These are phyloP conservation scores for Cheirogaleus major DNA, from an alignment of 2,797 vertebrate genomes.

Conservation along the genomic window DNA sequence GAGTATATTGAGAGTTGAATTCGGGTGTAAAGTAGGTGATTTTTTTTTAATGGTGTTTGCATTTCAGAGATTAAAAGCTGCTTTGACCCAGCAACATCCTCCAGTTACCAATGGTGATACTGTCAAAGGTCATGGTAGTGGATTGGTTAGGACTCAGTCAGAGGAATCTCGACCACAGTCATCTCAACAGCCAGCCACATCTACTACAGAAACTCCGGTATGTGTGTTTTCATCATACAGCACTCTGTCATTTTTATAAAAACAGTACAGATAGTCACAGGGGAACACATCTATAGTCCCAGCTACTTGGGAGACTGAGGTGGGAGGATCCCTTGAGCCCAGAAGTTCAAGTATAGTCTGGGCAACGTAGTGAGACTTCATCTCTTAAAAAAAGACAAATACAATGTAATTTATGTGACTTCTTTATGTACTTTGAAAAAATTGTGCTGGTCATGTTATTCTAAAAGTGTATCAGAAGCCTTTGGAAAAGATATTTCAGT, in stretches of 20 bases:
- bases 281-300: too few relatives aligned
- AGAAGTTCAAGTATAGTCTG: too few relatives aligned
- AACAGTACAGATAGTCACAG: background rate
- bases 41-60: slow-evolving; percentile 51
- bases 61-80: slow-evolving; percentile 93
- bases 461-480: background rate
- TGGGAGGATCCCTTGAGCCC: too few relatives aligned
- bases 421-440: slow-evolving; percentile 16
- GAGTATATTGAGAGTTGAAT: background rate
- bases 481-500: background rate
- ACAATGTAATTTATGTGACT: background rate
- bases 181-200: slow-evolving; percentile 97
- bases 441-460: slow-evolving; percentile 6
- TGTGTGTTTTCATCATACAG: slow-evolving; percentile 70
- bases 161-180: slow-evolving; percentile 93
- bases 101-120: slow-evolving; percentile 96
- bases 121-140: slow-evolving; percentile 91
- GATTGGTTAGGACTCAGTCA: slow-evolving; percentile 88
- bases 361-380: too few relatives aligned
- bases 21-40: background rate
- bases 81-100: slow-evolving; percentile 94
- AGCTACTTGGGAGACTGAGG: too few relatives aligned
- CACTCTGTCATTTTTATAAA: background rate
- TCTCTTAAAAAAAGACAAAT: background rate
- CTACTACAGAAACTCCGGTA: slow-evolving; percentile 98